phyloP scores from a whole-genome alignment of 2,888 invertebrate genomes.

The Zhuqinia jingwanae region DNA sequence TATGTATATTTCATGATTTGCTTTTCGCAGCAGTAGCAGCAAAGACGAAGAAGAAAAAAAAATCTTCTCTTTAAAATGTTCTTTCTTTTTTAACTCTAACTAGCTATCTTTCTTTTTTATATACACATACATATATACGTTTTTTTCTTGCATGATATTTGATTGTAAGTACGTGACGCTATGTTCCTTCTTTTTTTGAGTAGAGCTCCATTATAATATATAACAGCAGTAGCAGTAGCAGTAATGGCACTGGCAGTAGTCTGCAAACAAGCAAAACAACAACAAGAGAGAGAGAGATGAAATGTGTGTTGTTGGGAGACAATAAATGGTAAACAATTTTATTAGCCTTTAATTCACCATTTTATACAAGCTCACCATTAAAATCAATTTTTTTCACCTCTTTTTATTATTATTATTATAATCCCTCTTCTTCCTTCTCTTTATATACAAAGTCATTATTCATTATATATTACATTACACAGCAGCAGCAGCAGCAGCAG shows the following conservation, averaged over 20 bases:
- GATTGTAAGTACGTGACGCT: conserved; percentile 20
- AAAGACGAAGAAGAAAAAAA: neutral
- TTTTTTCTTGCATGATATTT: neutral
- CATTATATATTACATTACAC: no score
- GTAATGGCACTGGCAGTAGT: neutral
- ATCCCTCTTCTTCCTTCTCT: neutral
- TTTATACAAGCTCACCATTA: conserved; percentile 65
- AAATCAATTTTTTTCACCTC: conserved; percentile 63
- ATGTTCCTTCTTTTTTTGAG: no score
- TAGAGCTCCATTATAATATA: neutral
- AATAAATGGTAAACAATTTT: conserved; percentile 57
- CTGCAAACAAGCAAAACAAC: neutral
- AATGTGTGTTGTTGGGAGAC: conserved; percentile 8
- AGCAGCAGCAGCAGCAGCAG: neutral
- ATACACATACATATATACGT: no score
- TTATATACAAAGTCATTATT: neutral
- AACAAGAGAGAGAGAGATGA: neutral
- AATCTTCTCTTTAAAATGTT: neutral
- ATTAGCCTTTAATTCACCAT: conserved; percentile 64
- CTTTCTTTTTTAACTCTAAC: neutral
- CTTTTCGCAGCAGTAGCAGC: neutral
- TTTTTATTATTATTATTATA: conserved; percentile 25
- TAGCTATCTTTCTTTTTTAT: no score
- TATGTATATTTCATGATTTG: neutral
- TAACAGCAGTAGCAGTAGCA: no score